These are phyloP conservation scores for Drosophila pruinosa DNA, from an alignment of 1,140 invertebrate species.

Conservation along the genomic window DNA sequence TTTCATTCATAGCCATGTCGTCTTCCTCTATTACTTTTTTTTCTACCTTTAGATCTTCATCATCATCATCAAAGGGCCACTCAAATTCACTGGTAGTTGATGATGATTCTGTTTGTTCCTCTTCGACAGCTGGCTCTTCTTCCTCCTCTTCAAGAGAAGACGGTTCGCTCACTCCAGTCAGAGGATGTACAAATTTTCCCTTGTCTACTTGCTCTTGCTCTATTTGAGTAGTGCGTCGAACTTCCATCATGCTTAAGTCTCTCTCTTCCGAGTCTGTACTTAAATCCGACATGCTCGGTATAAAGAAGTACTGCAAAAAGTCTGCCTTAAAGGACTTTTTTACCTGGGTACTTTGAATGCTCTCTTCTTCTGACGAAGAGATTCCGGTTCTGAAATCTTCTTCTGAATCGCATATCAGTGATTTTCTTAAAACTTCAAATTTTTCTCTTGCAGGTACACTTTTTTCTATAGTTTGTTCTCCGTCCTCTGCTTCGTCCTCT, in stretches of 20 bases:
- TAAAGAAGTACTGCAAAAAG: constrained; percentile 19
- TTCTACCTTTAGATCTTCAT: background rate
- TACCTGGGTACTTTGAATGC: background rate
- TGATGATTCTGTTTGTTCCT: background rate
- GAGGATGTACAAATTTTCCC: background rate
- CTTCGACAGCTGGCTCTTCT: background rate
- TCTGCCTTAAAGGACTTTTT: constrained; percentile 20
- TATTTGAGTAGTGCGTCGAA: background rate
- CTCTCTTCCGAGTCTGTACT: background rate
- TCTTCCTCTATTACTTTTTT: background rate
- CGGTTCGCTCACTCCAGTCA: background rate
- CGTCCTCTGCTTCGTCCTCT: background rate
- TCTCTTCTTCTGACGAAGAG: constrained; percentile 12
- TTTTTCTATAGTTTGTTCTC: background rate
- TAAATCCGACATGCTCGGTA: constrained; percentile 24
- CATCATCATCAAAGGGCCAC: constrained; percentile 18
- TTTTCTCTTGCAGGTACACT: background rate
- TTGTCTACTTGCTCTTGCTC: background rate
- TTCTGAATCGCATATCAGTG: background rate
- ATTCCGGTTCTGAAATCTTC: background rate
- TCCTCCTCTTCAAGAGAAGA: background rate
- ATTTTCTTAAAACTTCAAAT: background rate
- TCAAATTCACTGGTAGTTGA: constrained; percentile 2
- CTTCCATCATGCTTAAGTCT: background rate
- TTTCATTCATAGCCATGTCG: background rate